Base-by-base conservation (phyloP, 2,113 vertebrate genomes). In the Orycteropus afer region DNA sequence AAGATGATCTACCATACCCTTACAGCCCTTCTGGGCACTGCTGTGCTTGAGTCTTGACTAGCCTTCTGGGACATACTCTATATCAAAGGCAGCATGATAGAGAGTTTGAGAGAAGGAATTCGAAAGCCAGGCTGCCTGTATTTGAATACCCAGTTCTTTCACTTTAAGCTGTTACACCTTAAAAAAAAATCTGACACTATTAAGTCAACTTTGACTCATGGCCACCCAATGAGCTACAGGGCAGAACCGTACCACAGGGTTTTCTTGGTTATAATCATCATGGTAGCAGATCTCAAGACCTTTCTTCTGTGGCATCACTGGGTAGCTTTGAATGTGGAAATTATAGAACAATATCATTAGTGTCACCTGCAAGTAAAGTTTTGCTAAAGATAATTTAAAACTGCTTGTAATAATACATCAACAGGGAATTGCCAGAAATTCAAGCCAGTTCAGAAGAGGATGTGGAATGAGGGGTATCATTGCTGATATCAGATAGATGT, bases 1-100 rank as follows among this genome's bases (percentile, higher is more conserved):
- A n/a, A 14, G 47, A 47, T 27, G 34, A 59, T 20, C n/a, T 45
- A 25, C 53, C 32, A 57, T 45, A 76, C 25, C 7, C 29, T n/a
- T 49, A 27, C 4, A 0, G 5, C 29, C 22, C n/a, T 74, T 20
- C 37, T 45, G 63, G 53, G n/a, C 25, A 40, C 0, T 2, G 59
- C 8, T 6, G 2, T 27, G 83, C 4, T 82, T 2, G 37, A 32
- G 5, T 82, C 42, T n/a, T 57, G 22, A 32, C 7, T 1, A 49
- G 7, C 20, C 7, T 84, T 61, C 27, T 2, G 22, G 0, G 6
- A 3, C n/a, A 67, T 22, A 47, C 5, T 20, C 7, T 17, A 0
- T 5, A 12, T 63, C 51, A 20, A 55, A 82, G 65, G 32, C 55
- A 13, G 15, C 0, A 0, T n/a, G 25, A 20, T n/a, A n/a, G 65